Evolutionary conservation across 2,797 vertebrate species (phyloP).

Genomic region (Acrocephalus scirpaceus): DNA sequence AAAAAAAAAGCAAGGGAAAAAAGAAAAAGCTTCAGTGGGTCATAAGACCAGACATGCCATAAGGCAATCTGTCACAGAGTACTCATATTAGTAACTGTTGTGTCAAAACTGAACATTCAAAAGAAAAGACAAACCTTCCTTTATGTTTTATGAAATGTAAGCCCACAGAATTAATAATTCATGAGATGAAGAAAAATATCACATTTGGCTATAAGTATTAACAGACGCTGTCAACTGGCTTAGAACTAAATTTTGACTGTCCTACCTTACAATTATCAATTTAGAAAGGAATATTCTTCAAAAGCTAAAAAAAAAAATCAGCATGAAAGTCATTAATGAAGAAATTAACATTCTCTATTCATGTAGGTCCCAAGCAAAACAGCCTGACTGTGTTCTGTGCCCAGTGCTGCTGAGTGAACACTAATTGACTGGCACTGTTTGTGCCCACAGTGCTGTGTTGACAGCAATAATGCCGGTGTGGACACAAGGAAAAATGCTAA

Average conservation of each 20-base stretch:
- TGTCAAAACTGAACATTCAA: slow-evolving; percentile 66
- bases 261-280: slow-evolving; percentile 26
- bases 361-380: background rate
- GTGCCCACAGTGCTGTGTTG: background rate
- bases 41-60: slow-evolving; percentile 52
- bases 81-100: slow-evolving; percentile 64
- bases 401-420: background rate
- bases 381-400: background rate
- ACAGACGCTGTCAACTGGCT: slow-evolving; percentile 27
- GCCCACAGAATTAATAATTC: slow-evolving; percentile 62
- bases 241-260: slow-evolving; percentile 21
- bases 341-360: slow-evolving; percentile 14
- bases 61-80: slow-evolving; percentile 64
- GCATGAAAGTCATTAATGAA: slow-evolving; percentile 11
- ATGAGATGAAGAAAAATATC: slow-evolving; percentile 50
- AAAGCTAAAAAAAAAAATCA: background rate
- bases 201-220: slow-evolving; percentile 69
- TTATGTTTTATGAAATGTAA: slow-evolving; percentile 65
- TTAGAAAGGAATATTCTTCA: slow-evolving; percentile 23
- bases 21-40: slow-evolving; percentile 38
- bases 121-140: slow-evolving; percentile 69
- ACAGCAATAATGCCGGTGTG: background rate
- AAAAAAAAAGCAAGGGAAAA: background rate
- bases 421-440: background rate
- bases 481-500: background rate